Conservation (phyloP, 2,797 vertebrate genomes). For the Myotis planiceps region DNA sequence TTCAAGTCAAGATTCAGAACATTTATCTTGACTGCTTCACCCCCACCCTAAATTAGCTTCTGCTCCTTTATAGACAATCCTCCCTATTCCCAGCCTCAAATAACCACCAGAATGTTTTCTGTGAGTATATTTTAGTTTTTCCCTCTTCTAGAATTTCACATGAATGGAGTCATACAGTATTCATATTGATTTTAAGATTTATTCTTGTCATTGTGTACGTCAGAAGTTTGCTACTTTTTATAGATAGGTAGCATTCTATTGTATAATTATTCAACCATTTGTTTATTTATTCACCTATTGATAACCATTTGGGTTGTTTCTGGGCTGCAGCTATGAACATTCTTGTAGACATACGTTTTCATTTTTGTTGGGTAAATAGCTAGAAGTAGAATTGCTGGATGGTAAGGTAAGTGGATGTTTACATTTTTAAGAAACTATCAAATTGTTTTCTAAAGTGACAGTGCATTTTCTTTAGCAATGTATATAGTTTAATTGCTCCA, state of each 20-base stretch:
- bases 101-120: not conserved
- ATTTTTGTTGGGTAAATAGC: slow-evolving; percentile 45
- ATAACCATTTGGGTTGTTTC: not conserved
- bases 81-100: not conserved
- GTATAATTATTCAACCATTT: not conserved
- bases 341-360: not conserved
- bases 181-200: not conserved
- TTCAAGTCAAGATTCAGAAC: not conserved
- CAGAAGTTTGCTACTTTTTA: not conserved
- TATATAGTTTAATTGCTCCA: not conserved
- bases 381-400: not conserved
- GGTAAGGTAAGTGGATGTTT: not conserved
- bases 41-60: not conserved
- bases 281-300: not conserved
- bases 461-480: not conserved
- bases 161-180: not conserved
- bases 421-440: slow-evolving; percentile 16
- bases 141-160: not conserved
- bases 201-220: not conserved
- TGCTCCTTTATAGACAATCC: not conserved
- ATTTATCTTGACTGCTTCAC: not conserved
- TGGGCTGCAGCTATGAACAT: not conserved
- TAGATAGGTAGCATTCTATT: not conserved
- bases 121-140: not conserved
- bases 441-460: not conserved